Percentiles rank a stretch among this genome's conserved stretches.
Evolutionary conservation across 2,888 invertebrate species (phyloP).

Genomic region (Cheilosia pagana): DNA sequence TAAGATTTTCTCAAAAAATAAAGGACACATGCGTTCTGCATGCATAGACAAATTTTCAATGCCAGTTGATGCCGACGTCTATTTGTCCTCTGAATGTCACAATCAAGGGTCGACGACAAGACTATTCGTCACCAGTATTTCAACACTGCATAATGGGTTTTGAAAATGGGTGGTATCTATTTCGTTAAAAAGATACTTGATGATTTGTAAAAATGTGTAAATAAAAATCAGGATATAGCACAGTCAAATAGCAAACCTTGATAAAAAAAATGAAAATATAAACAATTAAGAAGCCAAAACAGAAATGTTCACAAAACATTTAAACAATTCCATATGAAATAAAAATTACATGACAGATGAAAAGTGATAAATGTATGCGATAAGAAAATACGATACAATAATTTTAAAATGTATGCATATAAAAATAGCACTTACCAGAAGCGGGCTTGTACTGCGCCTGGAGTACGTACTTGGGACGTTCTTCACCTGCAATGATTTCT

Average conservation of each 20-base stretch:
- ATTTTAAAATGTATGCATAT: neutral
- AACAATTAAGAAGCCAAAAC: conserved; percentile 21
- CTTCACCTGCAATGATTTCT: conserved; percentile 87
- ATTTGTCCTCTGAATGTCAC: no score
- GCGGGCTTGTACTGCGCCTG: conserved; percentile 81
- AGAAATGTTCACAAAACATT: conserved; percentile 33
- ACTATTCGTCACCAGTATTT: no score
- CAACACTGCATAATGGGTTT: no score
- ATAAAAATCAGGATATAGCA: neutral
- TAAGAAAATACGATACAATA: neutral
- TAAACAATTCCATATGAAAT: conserved; percentile 27
- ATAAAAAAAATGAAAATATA: neutral
- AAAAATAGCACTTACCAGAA: conserved; percentile 77
- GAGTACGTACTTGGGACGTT: conserved; percentile 85
- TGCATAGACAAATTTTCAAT: no score
- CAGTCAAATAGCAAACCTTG: neutral
- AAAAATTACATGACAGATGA: conserved; percentile 21
- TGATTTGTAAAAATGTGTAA: neutral
- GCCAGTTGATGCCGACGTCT: no score
- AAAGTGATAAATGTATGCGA: conserved; percentile 14
- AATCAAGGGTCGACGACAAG: no score
- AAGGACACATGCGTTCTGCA: no score
- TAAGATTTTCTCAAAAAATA: no score
- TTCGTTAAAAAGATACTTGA: neutral
- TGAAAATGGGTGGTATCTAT: no score